Evolutionary conservation across 2,797 vertebrate genomes (phyloP).

Genomic region (Sebastolobus alascanus): DNA sequence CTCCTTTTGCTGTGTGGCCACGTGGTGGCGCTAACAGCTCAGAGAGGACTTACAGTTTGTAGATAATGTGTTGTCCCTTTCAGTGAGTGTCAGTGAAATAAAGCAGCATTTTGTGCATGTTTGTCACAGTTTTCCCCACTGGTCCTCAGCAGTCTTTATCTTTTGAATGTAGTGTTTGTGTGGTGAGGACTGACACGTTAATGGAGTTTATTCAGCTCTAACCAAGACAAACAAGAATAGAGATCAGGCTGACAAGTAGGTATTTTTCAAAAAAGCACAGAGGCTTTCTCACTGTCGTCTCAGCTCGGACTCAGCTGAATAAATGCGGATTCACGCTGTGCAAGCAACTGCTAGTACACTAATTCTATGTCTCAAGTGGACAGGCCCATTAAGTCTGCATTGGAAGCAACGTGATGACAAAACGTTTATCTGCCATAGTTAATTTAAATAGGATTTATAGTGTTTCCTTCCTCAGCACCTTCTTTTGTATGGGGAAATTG

Average conservation of each 20-base stretch:
- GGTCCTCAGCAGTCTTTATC: background rate
- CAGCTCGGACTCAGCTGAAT: too few species aligned
- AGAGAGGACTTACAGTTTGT: background rate
- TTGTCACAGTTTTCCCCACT: background rate
- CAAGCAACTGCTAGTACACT: background rate
- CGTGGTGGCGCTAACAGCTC: slow-evolving; percentile 32
- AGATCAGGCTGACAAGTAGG: background rate
- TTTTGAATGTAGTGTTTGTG: background rate
- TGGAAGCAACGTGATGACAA: background rate
- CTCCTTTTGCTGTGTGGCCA: slow-evolving; percentile 22
- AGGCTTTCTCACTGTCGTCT: background rate
- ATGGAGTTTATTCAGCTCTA: background rate
- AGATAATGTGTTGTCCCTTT: background rate
- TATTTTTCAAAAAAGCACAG: background rate
- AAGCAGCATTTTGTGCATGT: background rate
- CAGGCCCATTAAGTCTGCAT: background rate
- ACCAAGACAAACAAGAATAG: background rate
- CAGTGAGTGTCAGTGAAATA: background rate
- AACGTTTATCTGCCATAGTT: background rate
- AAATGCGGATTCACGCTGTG: background rate
- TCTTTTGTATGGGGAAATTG: background rate
- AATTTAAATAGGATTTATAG: background rate
- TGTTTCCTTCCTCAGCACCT: background rate
- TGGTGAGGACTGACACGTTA: background rate
- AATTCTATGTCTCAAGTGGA: background rate